Evolutionary conservation across 2,797 vertebrate species (phyloP), one percentile per base, ranked within the genome.

Genomic region (Graptemys geographica): DNA sequence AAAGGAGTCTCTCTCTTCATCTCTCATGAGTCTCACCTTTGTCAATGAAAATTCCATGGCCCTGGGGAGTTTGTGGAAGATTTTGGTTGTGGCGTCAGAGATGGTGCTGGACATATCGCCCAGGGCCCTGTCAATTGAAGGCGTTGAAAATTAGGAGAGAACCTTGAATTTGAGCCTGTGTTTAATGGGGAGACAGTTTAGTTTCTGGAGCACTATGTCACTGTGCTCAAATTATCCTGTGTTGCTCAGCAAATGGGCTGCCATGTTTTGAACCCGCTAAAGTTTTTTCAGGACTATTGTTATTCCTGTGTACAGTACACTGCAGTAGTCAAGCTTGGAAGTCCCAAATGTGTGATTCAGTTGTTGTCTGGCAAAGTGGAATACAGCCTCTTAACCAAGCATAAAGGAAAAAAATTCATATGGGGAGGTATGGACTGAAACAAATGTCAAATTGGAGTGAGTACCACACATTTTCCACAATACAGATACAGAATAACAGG

Each of bases 1-100:
- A 74, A 3, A 5, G 2, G 2, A 55, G 28, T 49, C 13, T 69
- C 16, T 1, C 1, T 6, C 1, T 2, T 1, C 82, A 1, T 62
- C 41, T 89, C 92, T 44, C n/a, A 25, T 44, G 49, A 55, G 4
- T 55, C 1, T 2, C 10, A 37, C 18, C 15, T 88, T 89, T 93
- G 9, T 81, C n/a, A 56, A 25, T 79, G 49, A 37, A 9, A 57
- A 19, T 7, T 11, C 2, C 37, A 28, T 16, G 6, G 1, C 5
- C 81, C 4, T 62, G 12, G 10, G 13, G 12, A 76, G 27, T 8
- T 72, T 69, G 8, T 37, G 33, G 79, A 90, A 56, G 83, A 4
- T 84, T 84, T 55, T 93, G 21, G 55, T 0, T 79, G 49, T 76
- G 6, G 9, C 5, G 53, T 62, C 41, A 76, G 28, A 89, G 87